Percentiles rank a stretch among this genome's conserved stretches.
These are phyloP conservation scores for Montipora capitata DNA, from an alignment of 92 coral and sea anemone genomes.

Conservation along the genomic window DNA sequence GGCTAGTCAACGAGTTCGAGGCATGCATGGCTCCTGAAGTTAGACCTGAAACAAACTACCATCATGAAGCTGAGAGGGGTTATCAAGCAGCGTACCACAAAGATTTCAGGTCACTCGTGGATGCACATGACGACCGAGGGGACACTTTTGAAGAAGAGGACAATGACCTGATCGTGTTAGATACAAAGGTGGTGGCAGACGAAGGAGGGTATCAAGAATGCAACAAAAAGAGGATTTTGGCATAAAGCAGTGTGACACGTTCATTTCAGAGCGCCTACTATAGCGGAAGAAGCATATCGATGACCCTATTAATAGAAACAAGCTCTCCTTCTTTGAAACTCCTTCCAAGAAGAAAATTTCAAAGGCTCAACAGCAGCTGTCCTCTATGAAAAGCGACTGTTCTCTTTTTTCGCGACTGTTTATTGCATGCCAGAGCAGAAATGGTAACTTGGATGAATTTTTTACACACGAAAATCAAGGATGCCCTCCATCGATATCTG, in stretches of 20 bases:
- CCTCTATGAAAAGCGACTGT: neutral
- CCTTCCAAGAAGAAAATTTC: constrained; percentile 23
- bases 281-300: constrained; percentile 43
- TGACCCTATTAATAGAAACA: constrained; percentile 75
- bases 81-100: constrained; percentile 50
- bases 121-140: constrained; percentile 47
- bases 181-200: constrained; percentile 68
- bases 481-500: too few relatives aligned
- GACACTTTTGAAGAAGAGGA: constrained; percentile 66
- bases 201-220: constrained; percentile 28
- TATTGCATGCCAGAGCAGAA: too few relatives aligned
- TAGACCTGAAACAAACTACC: constrained; percentile 5
- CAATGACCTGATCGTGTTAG: constrained; percentile 59
- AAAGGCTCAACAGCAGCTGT: constrained; percentile 42
- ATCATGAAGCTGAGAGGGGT: constrained; percentile 66
- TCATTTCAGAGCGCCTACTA: constrained; percentile 44
- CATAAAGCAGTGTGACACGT: constrained; percentile 57
- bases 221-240: constrained; percentile 34
- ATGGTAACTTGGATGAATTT: too few relatives aligned
- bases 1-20: constrained; percentile 70
- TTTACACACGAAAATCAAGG: too few relatives aligned
- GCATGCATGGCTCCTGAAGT: constrained; percentile 13
- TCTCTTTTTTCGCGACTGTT: too few relatives aligned
- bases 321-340: constrained; percentile 60
- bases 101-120: constrained; percentile 62